These are phyloP conservation scores for Crotalus helleri DNA, from an alignment of 2,113 vertebrate species.

Conservation along the genomic window DNA sequence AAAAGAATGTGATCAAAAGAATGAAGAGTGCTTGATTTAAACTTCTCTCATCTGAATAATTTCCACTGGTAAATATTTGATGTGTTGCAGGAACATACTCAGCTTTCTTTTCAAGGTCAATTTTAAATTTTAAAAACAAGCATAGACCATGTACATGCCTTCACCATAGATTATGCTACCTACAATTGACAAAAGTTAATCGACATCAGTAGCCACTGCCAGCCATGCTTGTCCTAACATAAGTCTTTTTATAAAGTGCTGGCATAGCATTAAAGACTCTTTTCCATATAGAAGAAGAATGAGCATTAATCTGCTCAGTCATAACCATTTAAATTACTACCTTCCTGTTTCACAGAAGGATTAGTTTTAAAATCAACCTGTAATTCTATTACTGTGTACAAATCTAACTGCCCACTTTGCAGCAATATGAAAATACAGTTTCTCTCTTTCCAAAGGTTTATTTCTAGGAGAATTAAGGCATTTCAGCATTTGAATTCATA, in stretches of 20 bases:
- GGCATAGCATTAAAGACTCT: background rate
- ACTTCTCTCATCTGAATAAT: background rate
- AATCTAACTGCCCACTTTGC: background rate
- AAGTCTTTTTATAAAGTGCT: background rate
- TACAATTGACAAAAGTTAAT: background rate
- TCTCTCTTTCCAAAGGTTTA: background rate
- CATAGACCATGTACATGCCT: background rate
- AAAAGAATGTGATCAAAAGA: background rate
- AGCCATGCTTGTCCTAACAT: background rate
- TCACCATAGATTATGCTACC: background rate
- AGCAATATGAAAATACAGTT: background rate
- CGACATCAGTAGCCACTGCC: background rate
- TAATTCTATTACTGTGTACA: background rate
- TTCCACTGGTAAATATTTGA: background rate
- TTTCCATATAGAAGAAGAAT: background rate
- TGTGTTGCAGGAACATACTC: background rate
- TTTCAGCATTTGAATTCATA: background rate
- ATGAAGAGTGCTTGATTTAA: background rate
- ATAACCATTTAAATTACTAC: background rate
- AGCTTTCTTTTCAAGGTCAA: background rate
- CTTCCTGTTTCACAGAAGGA: background rate
- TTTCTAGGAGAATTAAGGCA: conserved; percentile 1
- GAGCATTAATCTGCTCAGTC: background rate
- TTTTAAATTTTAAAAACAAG: background rate
- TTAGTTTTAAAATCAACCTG: background rate